phyloP scores from a whole-genome alignment of 2,113 vertebrate species.

The Sander vitreus region DNA sequence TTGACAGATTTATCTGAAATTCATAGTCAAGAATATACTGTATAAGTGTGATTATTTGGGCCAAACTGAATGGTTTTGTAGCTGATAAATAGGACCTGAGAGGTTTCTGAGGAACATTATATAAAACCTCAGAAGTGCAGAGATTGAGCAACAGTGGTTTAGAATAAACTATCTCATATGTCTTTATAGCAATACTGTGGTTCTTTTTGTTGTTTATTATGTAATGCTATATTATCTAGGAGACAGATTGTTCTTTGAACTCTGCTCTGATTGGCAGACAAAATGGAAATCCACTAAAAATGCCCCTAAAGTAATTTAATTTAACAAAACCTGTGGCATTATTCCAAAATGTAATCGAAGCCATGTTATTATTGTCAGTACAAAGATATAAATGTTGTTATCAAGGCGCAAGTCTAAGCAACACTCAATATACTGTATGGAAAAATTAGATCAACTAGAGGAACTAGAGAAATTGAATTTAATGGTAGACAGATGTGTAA shows the following conservation, averaged over 20 bases:
- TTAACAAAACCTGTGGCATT: conserved; percentile 4
- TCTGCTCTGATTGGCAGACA: conserved; percentile 5
- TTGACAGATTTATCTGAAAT: conserved; percentile 52
- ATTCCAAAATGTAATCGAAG: not conserved
- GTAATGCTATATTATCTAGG: not conserved
- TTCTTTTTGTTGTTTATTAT: not conserved
- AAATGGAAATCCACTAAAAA: conserved; percentile 12
- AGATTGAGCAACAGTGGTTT: not conserved
- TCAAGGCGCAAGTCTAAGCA: not conserved
- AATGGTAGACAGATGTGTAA: not conserved
- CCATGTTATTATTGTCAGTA: not conserved
- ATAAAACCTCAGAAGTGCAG: conserved; percentile 2
- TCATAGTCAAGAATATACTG: conserved; percentile 13
- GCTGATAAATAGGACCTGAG: conserved; percentile 45
- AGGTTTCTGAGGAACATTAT: conserved; percentile 27
- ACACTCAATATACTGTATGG: not conserved
- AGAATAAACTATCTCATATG: not conserved
- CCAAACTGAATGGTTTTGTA: conserved; percentile 31
- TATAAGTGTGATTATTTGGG: conserved; percentile 25
- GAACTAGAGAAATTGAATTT: not conserved
- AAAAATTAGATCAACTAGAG: not conserved
- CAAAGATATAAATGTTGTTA: not conserved
- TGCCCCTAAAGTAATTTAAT: conserved; percentile 2
- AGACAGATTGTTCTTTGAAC: not conserved
- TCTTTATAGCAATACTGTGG: not conserved